A percentile compares a stretch with the other conserved stretches of the same genome.
Evolutionary conservation across 2,797 vertebrate species (phyloP).

Genomic region (Microctenopoma lineatum): DNA sequence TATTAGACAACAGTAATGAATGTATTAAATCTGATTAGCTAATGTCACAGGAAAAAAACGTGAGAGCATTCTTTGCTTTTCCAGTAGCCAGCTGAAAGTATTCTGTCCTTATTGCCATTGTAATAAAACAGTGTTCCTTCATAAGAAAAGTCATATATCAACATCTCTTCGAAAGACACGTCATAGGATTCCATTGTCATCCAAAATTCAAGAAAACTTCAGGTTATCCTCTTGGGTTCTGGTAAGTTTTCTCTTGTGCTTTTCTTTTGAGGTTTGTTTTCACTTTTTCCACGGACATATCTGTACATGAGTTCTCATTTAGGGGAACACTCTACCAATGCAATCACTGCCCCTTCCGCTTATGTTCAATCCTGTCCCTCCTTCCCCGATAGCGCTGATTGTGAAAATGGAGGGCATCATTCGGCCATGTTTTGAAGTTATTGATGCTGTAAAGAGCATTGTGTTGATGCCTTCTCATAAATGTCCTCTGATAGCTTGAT

Average conservation of each 20-base stretch:
- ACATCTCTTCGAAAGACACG: conserved; percentile 81
- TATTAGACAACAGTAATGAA: conserved; percentile 41
- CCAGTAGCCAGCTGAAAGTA: conserved; percentile 80
- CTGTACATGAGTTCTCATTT: conserved; percentile 41
- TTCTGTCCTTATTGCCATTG: conserved; percentile 55
- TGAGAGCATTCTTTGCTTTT: conserved; percentile 60
- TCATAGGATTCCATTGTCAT: conserved; percentile 64
- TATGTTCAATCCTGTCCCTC: conserved; percentile 71
- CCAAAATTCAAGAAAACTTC: conserved; percentile 56
- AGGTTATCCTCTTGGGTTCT: conserved; percentile 54
- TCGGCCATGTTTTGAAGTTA: conserved; percentile 84
- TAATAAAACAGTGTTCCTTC: conserved; percentile 72
- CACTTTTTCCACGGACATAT: conserved; percentile 50
- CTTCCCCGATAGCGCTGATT: conserved; percentile 87
- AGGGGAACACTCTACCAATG: conserved; percentile 79
- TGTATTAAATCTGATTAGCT: conserved; percentile 45
- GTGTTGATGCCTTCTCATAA: conserved; percentile 89
- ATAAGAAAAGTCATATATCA: conserved; percentile 58
- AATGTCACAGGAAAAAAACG: conserved; percentile 31
- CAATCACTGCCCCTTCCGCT: conserved; percentile 86
- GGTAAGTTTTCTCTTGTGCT: conserved; percentile 63
- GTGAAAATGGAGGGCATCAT: conserved; percentile 83
- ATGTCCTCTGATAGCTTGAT: conserved; percentile 92
- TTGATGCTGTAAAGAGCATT: conserved; percentile 84
- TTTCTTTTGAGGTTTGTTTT: conserved; percentile 71